Evolutionary conservation across 2,797 vertebrate species (phyloP), one percentile per base, ranked within the genome.

Genomic region (Cyprinodon diabolis): DNA sequence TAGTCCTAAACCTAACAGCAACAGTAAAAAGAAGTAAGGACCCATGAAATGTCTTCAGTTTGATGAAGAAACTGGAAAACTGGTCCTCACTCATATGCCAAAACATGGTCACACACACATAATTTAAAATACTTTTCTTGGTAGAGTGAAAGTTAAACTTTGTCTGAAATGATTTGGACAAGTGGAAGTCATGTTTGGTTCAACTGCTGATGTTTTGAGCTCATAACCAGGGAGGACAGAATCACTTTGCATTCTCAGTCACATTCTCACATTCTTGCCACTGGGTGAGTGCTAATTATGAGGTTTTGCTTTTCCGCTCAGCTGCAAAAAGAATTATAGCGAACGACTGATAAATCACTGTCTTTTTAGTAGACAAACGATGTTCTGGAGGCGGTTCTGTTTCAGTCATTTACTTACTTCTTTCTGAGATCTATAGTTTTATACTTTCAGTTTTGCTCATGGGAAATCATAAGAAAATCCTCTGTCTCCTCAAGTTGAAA

Each of bases 251-350:
- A 65, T 74, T 75, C 72, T 71, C 68, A 48, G 83, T 88, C 80
- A 55, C 72, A 75, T 80, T 83, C 83, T 84, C 81, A 86, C 83
- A 80, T 84, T 58, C 54, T 77, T 58, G 65, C 77, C 66, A 68
- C 51, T 58, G 68, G 80, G 71, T 40, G 75, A 74, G 78, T 80
- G 85, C 60, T 91, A 87, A 92, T 92, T 91, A 92, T 70, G 82
- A 79, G 84, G 83, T 87, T 84, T 69, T 76, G 63, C 57, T 69
- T 83, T 82, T 76, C 71, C 81, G 81, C 69, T 71, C 65, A 78
- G 88, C 75, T 55, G 48, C 73, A 73, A 71, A 66, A 85, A 67
- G 65, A 84, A 86, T 84, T 68, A 81, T 68, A 74, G 68, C 63
- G 54, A 81, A 80, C 76, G 68, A 78, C 6, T 56, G 70, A 87